Evolutionary conservation across 2,113 vertebrate species (phyloP).

Genomic region (Typhlomys cinereus): DNA sequence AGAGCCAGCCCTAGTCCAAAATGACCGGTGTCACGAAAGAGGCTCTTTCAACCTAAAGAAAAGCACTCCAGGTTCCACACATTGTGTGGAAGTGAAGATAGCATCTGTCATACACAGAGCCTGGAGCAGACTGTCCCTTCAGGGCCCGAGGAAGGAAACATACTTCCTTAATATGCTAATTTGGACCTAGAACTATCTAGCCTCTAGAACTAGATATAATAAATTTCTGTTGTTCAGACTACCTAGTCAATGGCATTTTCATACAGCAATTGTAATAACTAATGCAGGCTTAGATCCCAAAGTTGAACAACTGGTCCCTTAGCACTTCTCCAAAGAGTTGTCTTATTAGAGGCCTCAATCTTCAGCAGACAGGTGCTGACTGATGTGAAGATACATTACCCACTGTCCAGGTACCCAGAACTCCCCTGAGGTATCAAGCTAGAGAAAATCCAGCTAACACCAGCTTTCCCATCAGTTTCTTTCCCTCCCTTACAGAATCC

Average conservation of each 20-base stretch:
- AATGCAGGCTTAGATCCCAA: background rate
- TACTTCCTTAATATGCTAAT: background rate
- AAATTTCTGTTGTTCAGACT: background rate
- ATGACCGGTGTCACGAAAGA: background rate
- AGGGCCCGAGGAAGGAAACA: background rate
- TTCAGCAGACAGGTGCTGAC: background rate
- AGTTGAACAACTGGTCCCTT: background rate
- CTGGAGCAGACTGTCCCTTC: background rate
- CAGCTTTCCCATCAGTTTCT: background rate
- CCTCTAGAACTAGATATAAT: background rate
- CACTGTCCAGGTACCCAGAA: background rate
- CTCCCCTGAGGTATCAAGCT: background rate
- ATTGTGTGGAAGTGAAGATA: background rate
- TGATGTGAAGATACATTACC: background rate
- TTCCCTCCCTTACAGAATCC: background rate
- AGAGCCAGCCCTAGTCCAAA: background rate
- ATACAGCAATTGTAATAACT: background rate
- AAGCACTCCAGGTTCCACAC: background rate
- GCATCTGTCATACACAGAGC: background rate
- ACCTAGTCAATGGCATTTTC: background rate
- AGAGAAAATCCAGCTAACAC: background rate
- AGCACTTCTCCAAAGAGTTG: background rate
- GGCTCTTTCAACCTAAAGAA: background rate
- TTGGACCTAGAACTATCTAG: background rate
- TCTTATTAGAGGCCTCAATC: rapidly evolving